Evolutionary conservation across 2,888 invertebrate species (phyloP), one percentile per base, ranked within the genome.

Genomic region (Dolomedes plantarius): DNA sequence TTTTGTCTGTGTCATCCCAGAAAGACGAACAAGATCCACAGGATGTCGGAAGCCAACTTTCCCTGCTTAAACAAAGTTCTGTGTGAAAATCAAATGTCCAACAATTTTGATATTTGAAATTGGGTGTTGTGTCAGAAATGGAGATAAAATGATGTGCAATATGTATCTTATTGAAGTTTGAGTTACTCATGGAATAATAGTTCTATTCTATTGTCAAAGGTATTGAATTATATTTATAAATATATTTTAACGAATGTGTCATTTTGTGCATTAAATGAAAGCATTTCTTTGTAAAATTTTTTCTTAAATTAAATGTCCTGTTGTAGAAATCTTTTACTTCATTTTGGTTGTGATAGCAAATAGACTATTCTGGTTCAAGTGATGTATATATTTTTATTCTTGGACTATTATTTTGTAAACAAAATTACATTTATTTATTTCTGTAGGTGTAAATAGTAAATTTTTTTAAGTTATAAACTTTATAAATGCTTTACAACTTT

Each of bases 41-140:
- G 23, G 82, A 87, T 67, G 74, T 76, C 39, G 87, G 87, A 23
- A 87, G 87, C 31, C 87, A 87, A 65, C 67, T 87, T 68, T 87
- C 87, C 28, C 74, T 87, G 62, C 74, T 87, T 19, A 87, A 87
- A 50, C 83, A 79, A 68, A 79, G 82, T 87, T 75, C 79, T 62
- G 76, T 81, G 50, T 88, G 29, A 80, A 29, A 71, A 62, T 67
- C n/a, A 50, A 28, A 31, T 64, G 65, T 67, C 29, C 29, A 46
- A 50, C 23, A 73, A 31, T 32, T 73, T 73, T 67, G 41, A 73
- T 31, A 56, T 23, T 2, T 28, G 29, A 28, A 62, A 56, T 62
- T 29, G 73, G 41, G 13, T 31, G 39, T 69, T 36, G 16, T 69
- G 3, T 69, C 69, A 19, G 9, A 67, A 23, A 69, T 23, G 16